Base-by-base conservation (phyloP, 2,113 vertebrate species). In the Malurus melanocephalus region DNA sequence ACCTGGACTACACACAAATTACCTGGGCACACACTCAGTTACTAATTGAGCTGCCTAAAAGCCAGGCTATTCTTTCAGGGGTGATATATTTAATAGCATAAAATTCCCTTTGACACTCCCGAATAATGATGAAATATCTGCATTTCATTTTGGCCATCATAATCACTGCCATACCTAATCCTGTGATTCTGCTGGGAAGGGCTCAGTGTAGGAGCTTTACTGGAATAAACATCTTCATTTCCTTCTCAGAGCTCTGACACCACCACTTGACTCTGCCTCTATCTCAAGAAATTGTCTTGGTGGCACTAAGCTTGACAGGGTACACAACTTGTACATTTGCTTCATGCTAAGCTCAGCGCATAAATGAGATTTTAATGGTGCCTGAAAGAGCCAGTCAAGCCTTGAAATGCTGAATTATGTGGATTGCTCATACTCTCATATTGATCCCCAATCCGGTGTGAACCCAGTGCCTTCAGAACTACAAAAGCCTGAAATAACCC, bases 351-450 rank as follows among this genome's bases (percentile, higher is more conserved):
- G 26, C 19, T 69, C 35, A 14, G n/a, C 75, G 14, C 81, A 80
- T 93, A 84, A 72, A 73, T 62, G 38, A 78, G 32, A 49, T 76
- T 93, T 93, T 49, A 91, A 91, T 92, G 90, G 53, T 83, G 40
- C 57, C 57, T 95, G 62, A 85, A 93, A 74, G 85, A 93, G 74
- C 85, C 66, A 87, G 82, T 93, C 60, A 83, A 46, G n/a, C 35
- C 55, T 94, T 92, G 62, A 82, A 77, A 64, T 40, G 22, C 2
- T 27, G 78, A 43, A 62, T 90, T 35, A 91, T 61, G 61, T 78
- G 6, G 60, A 42, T 68, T 18, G 59, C 52, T 90, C 61, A 7
- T 71, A 12, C 71, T 86, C 53, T 75, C 79, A 11, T 17, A 27
- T 27, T 77, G 78, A 69, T 91, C 76, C 35, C n/a, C 24, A 30